phyloP scores from a whole-genome alignment of 2,113 vertebrate species.

The Lepisosteus osseus region DNA sequence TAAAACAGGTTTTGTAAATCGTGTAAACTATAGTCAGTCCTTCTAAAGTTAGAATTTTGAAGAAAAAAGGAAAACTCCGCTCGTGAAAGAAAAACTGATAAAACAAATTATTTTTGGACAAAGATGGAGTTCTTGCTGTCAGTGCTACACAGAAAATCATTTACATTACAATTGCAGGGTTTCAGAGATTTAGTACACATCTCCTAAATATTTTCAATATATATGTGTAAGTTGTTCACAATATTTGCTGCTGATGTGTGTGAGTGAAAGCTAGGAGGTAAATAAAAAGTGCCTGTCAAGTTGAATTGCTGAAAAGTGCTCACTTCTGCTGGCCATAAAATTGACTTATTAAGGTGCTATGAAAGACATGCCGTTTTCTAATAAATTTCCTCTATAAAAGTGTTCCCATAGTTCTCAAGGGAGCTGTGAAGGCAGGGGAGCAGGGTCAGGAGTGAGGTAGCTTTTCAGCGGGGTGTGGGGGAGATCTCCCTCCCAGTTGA shows the following conservation, averaged over 20 bases:
- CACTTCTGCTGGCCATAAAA: constrained; percentile 36
- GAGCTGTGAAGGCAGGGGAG: constrained; percentile 22
- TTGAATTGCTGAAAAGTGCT: constrained; percentile 35
- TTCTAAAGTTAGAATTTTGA: no score
- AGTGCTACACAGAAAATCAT: not conserved
- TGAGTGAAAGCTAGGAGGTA: constrained; percentile 24
- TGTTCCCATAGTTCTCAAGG: constrained; percentile 23
- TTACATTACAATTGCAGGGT: not conserved
- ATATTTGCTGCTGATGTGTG: constrained; percentile 15
- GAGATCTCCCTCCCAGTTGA: constrained; percentile 1
- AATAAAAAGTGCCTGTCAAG: constrained; percentile 31
- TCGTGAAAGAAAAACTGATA: no score
- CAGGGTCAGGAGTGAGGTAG: constrained; percentile 37
- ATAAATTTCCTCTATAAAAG: constrained; percentile 40
- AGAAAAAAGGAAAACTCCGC: no score
- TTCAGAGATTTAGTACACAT: not conserved
- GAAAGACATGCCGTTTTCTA: constrained; percentile 37
- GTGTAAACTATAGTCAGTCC: no score
- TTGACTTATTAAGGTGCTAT: constrained; percentile 32
- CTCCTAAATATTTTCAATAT: not conserved
- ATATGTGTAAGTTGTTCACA: not conserved
- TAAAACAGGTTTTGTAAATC: no score
- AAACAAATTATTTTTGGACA: no score
- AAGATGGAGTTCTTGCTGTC: no score
- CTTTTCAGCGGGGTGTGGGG: constrained; percentile 27